Base-by-base conservation (phyloP, 2,113 vertebrate species). In the Equus quagga region DNA sequence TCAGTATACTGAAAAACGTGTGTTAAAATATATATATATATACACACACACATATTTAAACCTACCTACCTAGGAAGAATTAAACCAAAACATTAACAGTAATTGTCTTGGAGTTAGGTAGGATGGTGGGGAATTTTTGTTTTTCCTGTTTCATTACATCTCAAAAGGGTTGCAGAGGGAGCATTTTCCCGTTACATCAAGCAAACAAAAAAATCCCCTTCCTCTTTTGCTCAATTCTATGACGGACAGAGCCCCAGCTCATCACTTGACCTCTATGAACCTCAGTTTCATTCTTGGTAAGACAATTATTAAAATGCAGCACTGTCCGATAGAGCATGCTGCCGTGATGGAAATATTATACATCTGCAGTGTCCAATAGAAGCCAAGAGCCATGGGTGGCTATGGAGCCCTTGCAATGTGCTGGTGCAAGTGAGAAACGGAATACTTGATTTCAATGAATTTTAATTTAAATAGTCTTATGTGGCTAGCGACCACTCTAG, bases 41-140 rank as follows among this genome's bases (percentile, higher is more conserved):
- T 18, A 46, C 18, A 46, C 44, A 15, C 36, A 7, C 19, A 64
- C 33, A 54, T 9, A 26, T 13, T 24, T 23, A 91, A 75, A 26
- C 44, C 80, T 70, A 65, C 36, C 21, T 41, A 60, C 60, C 24
- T n/a, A 60, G 65, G 95, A 88, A 91, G 23, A 96, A 96, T 86
- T 44, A 79, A 44, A 78, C 36, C 31, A 73, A 67, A 62, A 56
- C 10, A 36, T 84, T 54, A 70, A 67, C 4, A 60, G 56, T 26
- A 49, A 76, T 36, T 62, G 21, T 56, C 51, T 89, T 46, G 19
- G 69, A 67, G 24, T 60, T 64, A 19, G 49, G 31, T 28, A 41
- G 19, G 18, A 15, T 44, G 21, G 19, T 33, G 46, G n/a, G 28
- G n/a, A 64, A 26, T 82, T 49, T 41, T 88, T 91, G 31, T 44